Evolutionary conservation across 2,888 invertebrate species (phyloP).

Genomic region (Trachelus tabidus): DNA sequence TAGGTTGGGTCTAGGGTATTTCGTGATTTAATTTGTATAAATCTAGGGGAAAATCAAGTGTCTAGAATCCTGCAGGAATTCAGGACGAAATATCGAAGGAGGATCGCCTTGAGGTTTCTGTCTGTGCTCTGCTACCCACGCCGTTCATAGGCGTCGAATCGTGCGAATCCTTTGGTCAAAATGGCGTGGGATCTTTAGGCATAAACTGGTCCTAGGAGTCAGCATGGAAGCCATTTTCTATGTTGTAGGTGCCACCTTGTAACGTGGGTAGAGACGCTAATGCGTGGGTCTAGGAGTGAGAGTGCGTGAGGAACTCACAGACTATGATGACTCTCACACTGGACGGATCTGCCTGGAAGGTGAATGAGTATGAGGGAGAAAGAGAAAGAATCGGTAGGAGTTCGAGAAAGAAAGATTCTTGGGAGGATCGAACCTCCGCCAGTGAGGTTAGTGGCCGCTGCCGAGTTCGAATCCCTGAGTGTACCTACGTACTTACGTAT

Average conservation of each 20-base stretch:
- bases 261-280: background rate
- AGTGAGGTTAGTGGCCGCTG: slow-evolving; percentile 41
- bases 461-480: slow-evolving; percentile 33
- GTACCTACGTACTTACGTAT: background rate
- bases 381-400: background rate
- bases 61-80: background rate
- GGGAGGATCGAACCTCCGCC: slow-evolving; percentile 38
- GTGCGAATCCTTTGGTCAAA: background rate
- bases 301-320: background rate
- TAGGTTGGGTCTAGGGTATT: background rate
- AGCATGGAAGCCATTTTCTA: background rate
- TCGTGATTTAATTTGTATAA: background rate
- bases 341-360: background rate
- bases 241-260: background rate
- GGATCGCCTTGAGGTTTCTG: slow-evolving; percentile 4
- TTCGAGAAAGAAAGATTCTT: background rate
- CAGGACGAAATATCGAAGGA: background rate
- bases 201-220: background rate
- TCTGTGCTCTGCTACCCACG: slow-evolving; percentile 4
- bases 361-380: background rate
- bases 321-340: background rate
- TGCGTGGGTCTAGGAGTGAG: background rate
- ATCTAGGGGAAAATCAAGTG: background rate
- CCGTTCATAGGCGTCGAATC: slow-evolving; percentile 3
- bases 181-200: background rate